These are phyloP conservation scores for Hydrozoanthus gracilis DNA, from an alignment of 92 coral and sea anemone species.

Conservation along the genomic window DNA sequence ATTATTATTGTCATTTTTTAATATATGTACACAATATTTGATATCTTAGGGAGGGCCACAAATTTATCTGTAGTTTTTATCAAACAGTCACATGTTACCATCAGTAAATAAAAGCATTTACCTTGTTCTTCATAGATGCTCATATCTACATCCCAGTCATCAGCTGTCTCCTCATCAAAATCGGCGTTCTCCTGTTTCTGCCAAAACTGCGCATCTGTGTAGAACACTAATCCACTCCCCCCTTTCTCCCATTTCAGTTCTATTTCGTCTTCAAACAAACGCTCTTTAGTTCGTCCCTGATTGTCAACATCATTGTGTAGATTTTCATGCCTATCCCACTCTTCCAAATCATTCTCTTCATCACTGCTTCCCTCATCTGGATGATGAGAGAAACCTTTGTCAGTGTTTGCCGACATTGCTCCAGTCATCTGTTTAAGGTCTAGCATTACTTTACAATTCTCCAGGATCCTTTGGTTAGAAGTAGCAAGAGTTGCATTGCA, in stretches of 20 bases:
- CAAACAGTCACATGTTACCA: not conserved
- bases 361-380: not conserved
- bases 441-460: not conserved
- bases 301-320: constrained; percentile 93
- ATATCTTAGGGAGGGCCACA: no score
- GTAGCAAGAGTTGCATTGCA: not conserved
- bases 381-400: not conserved
- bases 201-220: constrained; percentile 99
- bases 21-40: no score
- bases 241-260: constrained; percentile 99
- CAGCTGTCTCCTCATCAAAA: constrained; percentile 97
- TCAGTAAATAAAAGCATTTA: not conserved
- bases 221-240: constrained; percentile 99
- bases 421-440: not conserved
- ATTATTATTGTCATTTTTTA: no score
- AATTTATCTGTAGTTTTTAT: no score
- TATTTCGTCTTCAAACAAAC: constrained; percentile 93
- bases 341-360: constrained; percentile 75
- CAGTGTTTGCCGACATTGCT: not conserved
- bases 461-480: not conserved
- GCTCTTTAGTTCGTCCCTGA: constrained; percentile 94
- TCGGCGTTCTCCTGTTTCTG: constrained; percentile 91
- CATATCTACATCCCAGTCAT: constrained; percentile 99
- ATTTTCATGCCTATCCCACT: constrained; percentile 99
- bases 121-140: constrained; percentile 95